These are phyloP conservation scores for Trilocha varians DNA, from an alignment of 2,888 invertebrate species.

Conservation along the genomic window DNA sequence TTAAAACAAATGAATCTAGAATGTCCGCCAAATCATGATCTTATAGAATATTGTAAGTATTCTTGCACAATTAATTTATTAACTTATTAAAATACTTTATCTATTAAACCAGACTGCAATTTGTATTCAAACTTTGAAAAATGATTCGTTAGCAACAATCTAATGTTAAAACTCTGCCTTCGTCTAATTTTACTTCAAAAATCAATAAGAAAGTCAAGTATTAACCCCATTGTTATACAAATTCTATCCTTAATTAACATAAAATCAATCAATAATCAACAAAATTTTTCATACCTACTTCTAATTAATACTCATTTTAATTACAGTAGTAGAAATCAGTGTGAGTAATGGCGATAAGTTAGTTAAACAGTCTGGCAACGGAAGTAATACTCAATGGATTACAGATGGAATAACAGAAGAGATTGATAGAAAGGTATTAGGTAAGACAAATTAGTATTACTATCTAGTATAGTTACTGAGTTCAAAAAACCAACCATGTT, in stretches of 20 bases:
- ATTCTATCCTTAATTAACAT: too few relatives aligned
- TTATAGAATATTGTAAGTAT: conserved; percentile 88
- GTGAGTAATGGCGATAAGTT: conserved; percentile 36
- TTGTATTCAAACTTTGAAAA: too few relatives aligned
- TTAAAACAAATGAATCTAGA: conserved; percentile 78
- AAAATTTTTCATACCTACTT: neutral
- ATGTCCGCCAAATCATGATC: conserved; percentile 93
- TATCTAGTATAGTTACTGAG: too few relatives aligned
- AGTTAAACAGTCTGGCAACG: conserved; percentile 45
- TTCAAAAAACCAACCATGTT: too few relatives aligned
- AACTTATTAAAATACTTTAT: neutral
- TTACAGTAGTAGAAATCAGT: conserved; percentile 63
- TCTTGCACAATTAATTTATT: too few relatives aligned
- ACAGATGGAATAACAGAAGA: conserved; percentile 37
- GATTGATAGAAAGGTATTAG: conserved; percentile 47
- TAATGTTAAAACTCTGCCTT: too few relatives aligned
- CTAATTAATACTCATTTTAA: conserved; percentile 6
- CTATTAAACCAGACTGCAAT: too few relatives aligned
- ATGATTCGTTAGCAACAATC: too few relatives aligned
- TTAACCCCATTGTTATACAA: too few relatives aligned
- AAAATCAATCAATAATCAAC: conserved; percentile 1
- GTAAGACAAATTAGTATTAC: conserved; percentile 21
- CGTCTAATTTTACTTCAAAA: too few relatives aligned
- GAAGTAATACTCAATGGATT: conserved; percentile 42
- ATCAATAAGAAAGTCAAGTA: too few relatives aligned